Percentiles rank a stretch among this genome's conserved stretches.
phyloP scores from a whole-genome alignment of 2,797 vertebrate species.

The Galagoides demidoff region DNA sequence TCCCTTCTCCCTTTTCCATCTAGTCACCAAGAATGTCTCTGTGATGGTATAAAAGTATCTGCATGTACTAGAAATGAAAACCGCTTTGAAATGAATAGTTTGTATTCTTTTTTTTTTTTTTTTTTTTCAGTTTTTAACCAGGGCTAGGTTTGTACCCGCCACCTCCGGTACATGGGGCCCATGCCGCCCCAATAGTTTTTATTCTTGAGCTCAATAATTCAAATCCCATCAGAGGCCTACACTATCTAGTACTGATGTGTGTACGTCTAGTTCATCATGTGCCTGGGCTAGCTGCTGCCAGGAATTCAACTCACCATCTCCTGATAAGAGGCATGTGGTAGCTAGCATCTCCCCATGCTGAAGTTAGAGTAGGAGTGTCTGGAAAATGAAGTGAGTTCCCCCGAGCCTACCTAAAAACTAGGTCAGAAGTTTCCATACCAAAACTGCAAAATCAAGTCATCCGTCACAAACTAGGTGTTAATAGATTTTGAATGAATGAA shows the following conservation, averaged over 20 bases:
- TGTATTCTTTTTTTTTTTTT: neutral
- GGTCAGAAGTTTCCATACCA: neutral
- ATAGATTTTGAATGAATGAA: neutral
- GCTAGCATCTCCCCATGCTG: neutral
- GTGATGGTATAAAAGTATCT: neutral
- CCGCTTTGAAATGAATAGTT: neutral
- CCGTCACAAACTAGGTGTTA: neutral
- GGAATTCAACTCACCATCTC: slow-evolving; percentile 39
- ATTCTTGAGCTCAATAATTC: neutral
- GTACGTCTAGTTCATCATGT: neutral
- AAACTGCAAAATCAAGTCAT: neutral
- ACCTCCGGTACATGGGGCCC: too few relatives aligned
- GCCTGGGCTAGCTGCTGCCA: neutral
- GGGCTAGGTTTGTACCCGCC: too few relatives aligned
- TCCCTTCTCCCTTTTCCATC: neutral
- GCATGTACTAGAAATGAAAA: neutral
- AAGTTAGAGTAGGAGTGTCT: neutral
- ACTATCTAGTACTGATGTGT: neutral
- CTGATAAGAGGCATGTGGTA: neutral
- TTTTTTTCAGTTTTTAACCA: too few relatives aligned
- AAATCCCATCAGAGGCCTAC: neutral
- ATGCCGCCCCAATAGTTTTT: neutral
- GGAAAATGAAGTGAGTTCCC: neutral
- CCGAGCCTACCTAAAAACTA: neutral
- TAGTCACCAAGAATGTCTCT: neutral